Evolutionary conservation across 2,797 vertebrate species (phyloP).

Genomic region (Sebastes glaucus): DNA sequence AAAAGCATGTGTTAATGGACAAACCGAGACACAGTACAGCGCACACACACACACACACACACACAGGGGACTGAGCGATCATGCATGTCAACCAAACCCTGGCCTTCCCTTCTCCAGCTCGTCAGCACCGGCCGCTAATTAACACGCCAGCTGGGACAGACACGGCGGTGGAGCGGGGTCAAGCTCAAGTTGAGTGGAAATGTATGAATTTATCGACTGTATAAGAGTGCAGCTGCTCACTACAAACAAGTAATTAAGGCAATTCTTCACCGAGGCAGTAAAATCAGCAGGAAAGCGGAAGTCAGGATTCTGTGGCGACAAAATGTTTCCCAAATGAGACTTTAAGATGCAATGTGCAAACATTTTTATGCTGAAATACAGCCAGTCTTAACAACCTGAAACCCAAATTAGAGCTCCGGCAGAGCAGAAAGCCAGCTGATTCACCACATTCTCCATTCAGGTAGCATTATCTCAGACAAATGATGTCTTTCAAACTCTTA

Average conservation of each 20-base stretch:
- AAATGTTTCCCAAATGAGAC: not conserved
- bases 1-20: not conserved
- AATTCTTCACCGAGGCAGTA: not conserved
- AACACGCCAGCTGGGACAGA: constrained; percentile 40
- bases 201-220: constrained; percentile 17
- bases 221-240: constrained; percentile 36
- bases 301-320: not conserved
- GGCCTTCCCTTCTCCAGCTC: constrained; percentile 7
- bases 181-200: constrained; percentile 30
- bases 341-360: not conserved
- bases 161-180: constrained; percentile 7
- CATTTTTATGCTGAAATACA: not conserved
- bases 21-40: not conserved
- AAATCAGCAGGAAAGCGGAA: not conserved
- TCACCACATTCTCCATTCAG: not conserved
- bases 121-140: constrained; percentile 51
- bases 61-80: not conserved
- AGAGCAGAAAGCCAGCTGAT: constrained; percentile 2
- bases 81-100: not conserved
- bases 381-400: not conserved
- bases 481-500: not conserved
- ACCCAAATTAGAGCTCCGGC: not conserved
- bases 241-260: constrained; percentile 7
- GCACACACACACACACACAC: not conserved
- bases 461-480: not conserved